Evolutionary conservation across 2,888 invertebrate genomes (phyloP).

Genomic region (Trichacis sp.): DNA sequence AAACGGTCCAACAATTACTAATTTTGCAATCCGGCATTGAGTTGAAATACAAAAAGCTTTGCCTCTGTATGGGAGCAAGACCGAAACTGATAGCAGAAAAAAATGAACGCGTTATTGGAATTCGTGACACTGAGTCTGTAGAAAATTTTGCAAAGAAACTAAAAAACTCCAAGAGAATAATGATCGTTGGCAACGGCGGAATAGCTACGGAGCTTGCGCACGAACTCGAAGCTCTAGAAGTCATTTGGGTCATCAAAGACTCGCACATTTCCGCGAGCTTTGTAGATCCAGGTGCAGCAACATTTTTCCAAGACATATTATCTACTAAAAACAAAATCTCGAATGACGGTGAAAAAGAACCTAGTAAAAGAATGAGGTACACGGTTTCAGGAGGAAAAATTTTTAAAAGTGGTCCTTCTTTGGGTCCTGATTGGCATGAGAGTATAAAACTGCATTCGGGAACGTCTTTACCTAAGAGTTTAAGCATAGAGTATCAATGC

Average conservation of each 20-base stretch:
- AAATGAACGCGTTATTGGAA: slow-evolving; percentile 82
- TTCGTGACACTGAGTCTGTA: slow-evolving; percentile 95
- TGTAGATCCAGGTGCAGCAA: slow-evolving; percentile 95
- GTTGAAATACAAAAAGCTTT: slow-evolving; percentile 83
- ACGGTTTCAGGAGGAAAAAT: slow-evolving; percentile 71
- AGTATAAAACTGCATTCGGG: slow-evolving; percentile 75
- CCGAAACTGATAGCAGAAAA: slow-evolving; percentile 81
- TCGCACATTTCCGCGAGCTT: slow-evolving; percentile 93
- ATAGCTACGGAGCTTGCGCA: slow-evolving; percentile 97
- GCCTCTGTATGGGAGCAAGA: slow-evolving; percentile 90
- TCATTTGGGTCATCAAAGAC: slow-evolving; percentile 95
- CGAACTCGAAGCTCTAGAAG: slow-evolving; percentile 85
- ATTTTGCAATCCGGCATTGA: slow-evolving; percentile 71
- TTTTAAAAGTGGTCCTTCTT: slow-evolving; percentile 82
- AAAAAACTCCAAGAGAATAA: slow-evolving; percentile 76
- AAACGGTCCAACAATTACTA: slow-evolving; percentile 71
- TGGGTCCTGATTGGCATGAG: slow-evolving; percentile 97
- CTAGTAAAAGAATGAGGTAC: slow-evolving; percentile 76
- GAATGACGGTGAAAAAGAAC: slow-evolving; percentile 4
- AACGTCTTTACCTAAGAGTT: slow-evolving; percentile 68
- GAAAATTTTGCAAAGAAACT: slow-evolving; percentile 81
- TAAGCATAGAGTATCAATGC: slow-evolving; percentile 69
- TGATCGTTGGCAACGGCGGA: slow-evolving; percentile 96
- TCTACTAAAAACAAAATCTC: slow-evolving; percentile 20
- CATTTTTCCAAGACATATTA: slow-evolving; percentile 80